Evolutionary conservation across 2,888 invertebrate genomes (phyloP).

Genomic region (Rhyacophila evoluta): DNA sequence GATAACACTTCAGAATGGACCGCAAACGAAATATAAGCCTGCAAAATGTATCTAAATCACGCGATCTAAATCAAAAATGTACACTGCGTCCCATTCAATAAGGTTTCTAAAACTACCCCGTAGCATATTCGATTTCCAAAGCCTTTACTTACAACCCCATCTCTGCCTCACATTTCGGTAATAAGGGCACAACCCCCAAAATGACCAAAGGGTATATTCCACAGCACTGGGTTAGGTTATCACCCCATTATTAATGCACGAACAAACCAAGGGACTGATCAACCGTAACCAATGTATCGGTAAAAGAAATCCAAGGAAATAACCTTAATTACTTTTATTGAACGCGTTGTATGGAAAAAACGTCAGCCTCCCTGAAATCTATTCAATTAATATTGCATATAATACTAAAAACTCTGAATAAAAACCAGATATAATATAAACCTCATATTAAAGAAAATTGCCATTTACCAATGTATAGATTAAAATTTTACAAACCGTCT

Average conservation of each 20-base stretch:
- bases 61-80: neutral
- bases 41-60: neutral
- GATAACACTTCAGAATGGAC: neutral
- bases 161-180: neutral
- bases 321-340: neutral
- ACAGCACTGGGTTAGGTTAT: neutral
- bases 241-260: conserved; percentile 19
- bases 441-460: no score
- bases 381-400: neutral
- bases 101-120: neutral
- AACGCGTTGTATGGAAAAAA: neutral
- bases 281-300: neutral
- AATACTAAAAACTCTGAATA: no score
- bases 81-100: neutral
- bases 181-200: neutral
- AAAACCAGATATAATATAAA: no score
- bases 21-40: neutral
- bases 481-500: no score
- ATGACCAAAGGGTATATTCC: neutral
- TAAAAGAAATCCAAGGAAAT: neutral
- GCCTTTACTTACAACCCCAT: neutral
- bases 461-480: no score
- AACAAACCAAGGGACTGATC: neutral
- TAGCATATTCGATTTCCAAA: conserved; percentile 15
- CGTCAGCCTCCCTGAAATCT: neutral